phyloP scores from a whole-genome alignment of 1,140 invertebrate genomes.

The Drosophila saltans region DNA sequence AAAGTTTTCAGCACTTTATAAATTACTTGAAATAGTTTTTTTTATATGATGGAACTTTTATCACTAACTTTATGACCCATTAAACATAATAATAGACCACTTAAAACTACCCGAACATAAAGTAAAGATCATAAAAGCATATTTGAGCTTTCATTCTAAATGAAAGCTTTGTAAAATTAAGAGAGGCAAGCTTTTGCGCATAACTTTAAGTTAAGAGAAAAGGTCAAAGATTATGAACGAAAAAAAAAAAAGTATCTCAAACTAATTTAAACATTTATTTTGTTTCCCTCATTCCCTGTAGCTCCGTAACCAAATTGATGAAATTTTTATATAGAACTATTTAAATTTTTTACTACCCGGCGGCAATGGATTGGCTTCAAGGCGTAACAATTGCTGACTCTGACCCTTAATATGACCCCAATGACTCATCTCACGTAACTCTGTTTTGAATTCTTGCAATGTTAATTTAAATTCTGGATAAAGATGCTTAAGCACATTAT shows the following conservation, averaged over 20 bases:
- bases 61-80: neutral
- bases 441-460: slow-evolving; percentile 87
- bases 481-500: slow-evolving; percentile 87
- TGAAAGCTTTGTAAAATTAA: neutral
- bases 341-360: slow-evolving; percentile 71
- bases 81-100: neutral
- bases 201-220: neutral
- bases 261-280: neutral
- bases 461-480: slow-evolving; percentile 87
- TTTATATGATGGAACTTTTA: neutral
- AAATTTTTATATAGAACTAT: slow-evolving; percentile 19
- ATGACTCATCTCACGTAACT: slow-evolving; percentile 84
- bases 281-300: neutral
- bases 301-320: neutral
- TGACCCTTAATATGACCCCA: slow-evolving; percentile 88
- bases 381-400: slow-evolving; percentile 86
- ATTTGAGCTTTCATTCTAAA: neutral
- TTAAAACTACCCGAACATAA: neutral
- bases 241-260: neutral
- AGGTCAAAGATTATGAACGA: neutral
- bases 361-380: slow-evolving; percentile 63
- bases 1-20: neutral
- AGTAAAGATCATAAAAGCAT: neutral
- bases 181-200: neutral
- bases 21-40: neutral